These are phyloP conservation scores for Orthosia gracilis DNA, from an alignment of 2,888 invertebrate genomes.

Conservation along the genomic window DNA sequence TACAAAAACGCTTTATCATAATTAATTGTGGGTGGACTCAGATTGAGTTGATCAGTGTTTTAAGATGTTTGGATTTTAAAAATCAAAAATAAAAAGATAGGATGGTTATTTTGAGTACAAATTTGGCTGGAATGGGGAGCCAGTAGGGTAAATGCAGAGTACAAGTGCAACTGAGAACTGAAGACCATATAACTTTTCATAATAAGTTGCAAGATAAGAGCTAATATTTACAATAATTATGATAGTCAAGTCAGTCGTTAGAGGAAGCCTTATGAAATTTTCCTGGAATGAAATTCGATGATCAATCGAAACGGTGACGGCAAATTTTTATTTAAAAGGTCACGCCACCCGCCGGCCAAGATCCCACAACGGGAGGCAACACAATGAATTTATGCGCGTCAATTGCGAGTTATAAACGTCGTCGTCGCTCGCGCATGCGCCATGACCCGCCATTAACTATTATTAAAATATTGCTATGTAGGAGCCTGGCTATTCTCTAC, in stretches of 20 bases:
- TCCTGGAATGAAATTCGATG: constrained; percentile 61
- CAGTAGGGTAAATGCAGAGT: neutral
- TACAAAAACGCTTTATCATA: constrained; percentile 48
- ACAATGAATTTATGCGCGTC: constrained; percentile 87
- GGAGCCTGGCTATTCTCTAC: constrained; percentile 87
- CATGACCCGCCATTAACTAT: constrained; percentile 89
- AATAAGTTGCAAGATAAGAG: neutral
- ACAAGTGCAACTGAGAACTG: neutral
- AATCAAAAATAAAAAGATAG: neutral
- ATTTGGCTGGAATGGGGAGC: neutral
- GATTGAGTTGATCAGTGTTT: constrained; percentile 51
- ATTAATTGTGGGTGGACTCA: constrained; percentile 57
- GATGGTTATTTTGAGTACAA: neutral
- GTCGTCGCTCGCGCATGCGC: constrained; percentile 85
- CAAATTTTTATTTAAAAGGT: constrained; percentile 78
- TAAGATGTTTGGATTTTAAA: constrained; percentile 32
- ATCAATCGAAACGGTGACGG: constrained; percentile 73
- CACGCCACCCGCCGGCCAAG: constrained; percentile 68
- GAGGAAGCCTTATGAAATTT: constrained; percentile 9
- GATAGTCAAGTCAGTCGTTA: neutral
- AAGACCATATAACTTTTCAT: neutral
- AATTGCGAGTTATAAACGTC: constrained; percentile 89
- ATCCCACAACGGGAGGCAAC: constrained; percentile 79
- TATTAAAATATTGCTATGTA: constrained; percentile 90
- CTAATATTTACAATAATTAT: neutral